A percentile compares a stretch with the other conserved stretches of the same genome.
phyloP scores from a whole-genome alignment of 23 tunicate species.

The Ciona savignyi region DNA sequence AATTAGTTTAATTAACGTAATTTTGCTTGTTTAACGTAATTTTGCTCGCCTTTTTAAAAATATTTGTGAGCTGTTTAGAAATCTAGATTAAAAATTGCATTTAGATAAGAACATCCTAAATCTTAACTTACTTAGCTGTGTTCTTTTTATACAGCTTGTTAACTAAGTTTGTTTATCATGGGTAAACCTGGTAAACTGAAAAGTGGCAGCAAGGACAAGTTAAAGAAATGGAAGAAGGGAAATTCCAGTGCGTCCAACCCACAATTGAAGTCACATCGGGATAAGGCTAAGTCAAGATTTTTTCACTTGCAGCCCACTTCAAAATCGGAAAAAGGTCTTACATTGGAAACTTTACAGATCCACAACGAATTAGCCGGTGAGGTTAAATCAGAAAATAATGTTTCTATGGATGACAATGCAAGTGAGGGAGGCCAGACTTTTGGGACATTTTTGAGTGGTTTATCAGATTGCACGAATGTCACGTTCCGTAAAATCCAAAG shows the following conservation, averaged over 20 bases:
- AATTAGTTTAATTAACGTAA: no score
- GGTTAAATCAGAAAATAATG: not conserved
- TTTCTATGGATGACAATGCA: constrained; percentile 27
- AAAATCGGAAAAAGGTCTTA: constrained; percentile 39
- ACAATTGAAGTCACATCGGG: constrained; percentile 22
- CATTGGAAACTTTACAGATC: constrained; percentile 47
- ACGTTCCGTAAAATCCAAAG: constrained; percentile 76
- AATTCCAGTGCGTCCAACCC: constrained; percentile 71
- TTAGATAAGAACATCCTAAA: no score
- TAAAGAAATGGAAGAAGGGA: constrained; percentile 72
- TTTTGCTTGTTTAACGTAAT: no score
- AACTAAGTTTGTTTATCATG: no score
- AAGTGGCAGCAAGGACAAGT: constrained; percentile 29
- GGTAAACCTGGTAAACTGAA: constrained; percentile 58
- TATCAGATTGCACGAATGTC: constrained; percentile 87
- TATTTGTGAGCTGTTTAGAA: no score
- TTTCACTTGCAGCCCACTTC: constrained; percentile 43
- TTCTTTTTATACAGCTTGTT: no score
- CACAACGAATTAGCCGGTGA: constrained; percentile 44
- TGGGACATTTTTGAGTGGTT: constrained; percentile 75
- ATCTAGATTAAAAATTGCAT: no score
- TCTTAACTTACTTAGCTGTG: no score
- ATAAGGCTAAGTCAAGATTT: constrained; percentile 60
- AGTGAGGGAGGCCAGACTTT: constrained; percentile 70
- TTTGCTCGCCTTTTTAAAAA: no score